Conservation (phyloP, 2,113 vertebrate genomes). For the Etheostoma cragini region DNA sequence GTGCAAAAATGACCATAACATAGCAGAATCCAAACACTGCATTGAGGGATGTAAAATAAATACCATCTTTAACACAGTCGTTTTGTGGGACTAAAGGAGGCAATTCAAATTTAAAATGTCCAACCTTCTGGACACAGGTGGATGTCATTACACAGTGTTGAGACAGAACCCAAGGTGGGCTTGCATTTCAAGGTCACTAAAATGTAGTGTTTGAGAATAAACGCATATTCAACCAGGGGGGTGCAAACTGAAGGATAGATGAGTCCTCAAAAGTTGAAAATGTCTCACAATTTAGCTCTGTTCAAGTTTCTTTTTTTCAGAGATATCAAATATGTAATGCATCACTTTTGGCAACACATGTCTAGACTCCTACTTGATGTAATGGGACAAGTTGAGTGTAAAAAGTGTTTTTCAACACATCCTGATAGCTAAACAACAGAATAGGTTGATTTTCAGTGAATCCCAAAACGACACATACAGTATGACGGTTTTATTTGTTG, state of each 20-base stretch:
- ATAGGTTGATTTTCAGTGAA: too few species aligned
- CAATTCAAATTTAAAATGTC: neutral
- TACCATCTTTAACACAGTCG: neutral
- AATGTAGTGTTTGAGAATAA: neutral
- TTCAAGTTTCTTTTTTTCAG: neutral
- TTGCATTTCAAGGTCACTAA: neutral
- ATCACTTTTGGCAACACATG: neutral
- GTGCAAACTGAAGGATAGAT: neutral
- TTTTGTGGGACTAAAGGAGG: neutral
- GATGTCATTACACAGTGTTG: neutral
- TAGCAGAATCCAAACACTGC: neutral
- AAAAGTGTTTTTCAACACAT: neutral
- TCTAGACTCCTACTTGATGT: neutral
- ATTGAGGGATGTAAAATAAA: neutral
- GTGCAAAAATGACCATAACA: conserved; percentile 3
- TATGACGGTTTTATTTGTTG: too few species aligned
- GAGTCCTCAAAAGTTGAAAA: too few species aligned
- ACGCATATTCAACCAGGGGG: too few species aligned
- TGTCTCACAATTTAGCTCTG: too few species aligned
- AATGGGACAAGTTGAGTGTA: neutral
- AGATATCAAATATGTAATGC: neutral
- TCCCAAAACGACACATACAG: too few species aligned
- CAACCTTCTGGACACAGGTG: neutral
- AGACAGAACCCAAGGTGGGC: neutral
- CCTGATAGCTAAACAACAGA: too few species aligned